A percentile compares a stretch with the other conserved stretches of the same genome.
phyloP scores from a whole-genome alignment of 2,797 vertebrate species.

The Paramormyrops hopkinsi region DNA sequence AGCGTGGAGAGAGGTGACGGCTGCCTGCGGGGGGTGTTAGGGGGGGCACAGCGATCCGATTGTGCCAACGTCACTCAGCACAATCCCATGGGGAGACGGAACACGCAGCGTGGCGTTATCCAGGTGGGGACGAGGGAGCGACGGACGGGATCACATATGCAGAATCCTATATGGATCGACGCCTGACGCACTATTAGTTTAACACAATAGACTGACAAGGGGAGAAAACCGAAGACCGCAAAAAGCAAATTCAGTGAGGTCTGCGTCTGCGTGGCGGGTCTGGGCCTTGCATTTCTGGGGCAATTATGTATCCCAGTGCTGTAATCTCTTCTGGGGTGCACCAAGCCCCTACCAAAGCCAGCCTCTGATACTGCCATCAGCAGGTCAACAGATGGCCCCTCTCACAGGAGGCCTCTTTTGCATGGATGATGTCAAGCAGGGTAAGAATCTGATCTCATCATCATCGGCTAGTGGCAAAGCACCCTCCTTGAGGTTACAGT shows the following conservation, averaged over 20 bases:
- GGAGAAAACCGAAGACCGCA: background rate
- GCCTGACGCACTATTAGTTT: background rate
- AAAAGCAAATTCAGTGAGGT: background rate
- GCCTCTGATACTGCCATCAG: slow-evolving; percentile 39
- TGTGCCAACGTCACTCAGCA: background rate
- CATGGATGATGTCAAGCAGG: slow-evolving; percentile 63
- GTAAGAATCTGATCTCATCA: slow-evolving; percentile 62
- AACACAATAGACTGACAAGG: background rate
- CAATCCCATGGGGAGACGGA: background rate
- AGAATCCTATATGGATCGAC: background rate
- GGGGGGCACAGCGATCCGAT: background rate
- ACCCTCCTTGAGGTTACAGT: slow-evolving; percentile 59
- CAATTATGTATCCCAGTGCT: background rate
- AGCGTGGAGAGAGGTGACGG: background rate
- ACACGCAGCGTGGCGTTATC: background rate
- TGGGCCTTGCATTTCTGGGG: background rate
- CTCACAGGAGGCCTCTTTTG: slow-evolving; percentile 74
- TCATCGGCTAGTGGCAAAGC: slow-evolving; percentile 61
- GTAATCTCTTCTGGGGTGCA: background rate
- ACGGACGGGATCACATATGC: background rate
- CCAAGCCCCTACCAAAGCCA: background rate
- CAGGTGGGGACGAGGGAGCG: background rate
- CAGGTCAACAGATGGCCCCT: slow-evolving; percentile 66
- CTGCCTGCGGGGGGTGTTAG: background rate
- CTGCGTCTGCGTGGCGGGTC: background rate